A percentile compares a stretch with the other conserved stretches of the same genome.
These are phyloP conservation scores for Lysiphlebus fabarum DNA, from an alignment of 1,140 invertebrate genomes.

Conservation along the genomic window DNA sequence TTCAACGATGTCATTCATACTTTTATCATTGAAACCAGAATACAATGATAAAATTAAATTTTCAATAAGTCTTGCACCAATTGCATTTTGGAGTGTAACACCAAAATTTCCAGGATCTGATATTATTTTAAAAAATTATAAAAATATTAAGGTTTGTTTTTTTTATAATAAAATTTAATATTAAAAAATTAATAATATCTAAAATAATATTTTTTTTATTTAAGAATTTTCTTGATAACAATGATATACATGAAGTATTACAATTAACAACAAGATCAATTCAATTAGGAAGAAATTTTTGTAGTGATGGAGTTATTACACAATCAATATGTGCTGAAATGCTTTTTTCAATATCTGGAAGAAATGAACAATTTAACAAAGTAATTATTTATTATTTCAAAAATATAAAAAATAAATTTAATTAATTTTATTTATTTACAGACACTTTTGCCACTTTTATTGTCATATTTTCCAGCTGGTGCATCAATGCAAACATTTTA, in stretches of 20 bases:
- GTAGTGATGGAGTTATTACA: slow-evolving; percentile 30
- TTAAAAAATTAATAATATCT: slow-evolving; percentile 1
- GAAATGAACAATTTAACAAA: slow-evolving; percentile 31
- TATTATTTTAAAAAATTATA: not conserved
- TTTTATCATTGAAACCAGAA: slow-evolving; percentile 54
- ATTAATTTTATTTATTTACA: slow-evolving; percentile 26
- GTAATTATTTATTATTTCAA: slow-evolving; percentile 19
- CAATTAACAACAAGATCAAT: slow-evolving; percentile 49
- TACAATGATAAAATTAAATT: slow-evolving; percentile 59
- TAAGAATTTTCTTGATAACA: slow-evolving; percentile 1
- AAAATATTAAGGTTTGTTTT: slow-evolving; percentile 9
- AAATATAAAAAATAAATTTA: slow-evolving; percentile 5
- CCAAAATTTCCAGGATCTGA: not conserved
- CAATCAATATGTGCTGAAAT: slow-evolving; percentile 39
- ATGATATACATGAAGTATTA: slow-evolving; percentile 55
- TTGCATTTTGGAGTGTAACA: slow-evolving; percentile 35
- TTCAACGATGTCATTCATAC: slow-evolving; percentile 56
- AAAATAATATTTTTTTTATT: slow-evolving; percentile 1
- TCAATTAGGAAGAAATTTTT: slow-evolving; percentile 42
- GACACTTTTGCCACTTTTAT: slow-evolving; percentile 39
- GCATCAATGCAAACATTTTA: slow-evolving; percentile 57
- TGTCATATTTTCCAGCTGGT: slow-evolving; percentile 56
- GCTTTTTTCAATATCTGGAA: slow-evolving; percentile 41
- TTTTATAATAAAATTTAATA: not conserved
- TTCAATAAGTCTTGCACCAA: slow-evolving; percentile 58